These are phyloP conservation scores for Exocentrus adspersus DNA, from an alignment of 2,888 invertebrate species.

Conservation along the genomic window DNA sequence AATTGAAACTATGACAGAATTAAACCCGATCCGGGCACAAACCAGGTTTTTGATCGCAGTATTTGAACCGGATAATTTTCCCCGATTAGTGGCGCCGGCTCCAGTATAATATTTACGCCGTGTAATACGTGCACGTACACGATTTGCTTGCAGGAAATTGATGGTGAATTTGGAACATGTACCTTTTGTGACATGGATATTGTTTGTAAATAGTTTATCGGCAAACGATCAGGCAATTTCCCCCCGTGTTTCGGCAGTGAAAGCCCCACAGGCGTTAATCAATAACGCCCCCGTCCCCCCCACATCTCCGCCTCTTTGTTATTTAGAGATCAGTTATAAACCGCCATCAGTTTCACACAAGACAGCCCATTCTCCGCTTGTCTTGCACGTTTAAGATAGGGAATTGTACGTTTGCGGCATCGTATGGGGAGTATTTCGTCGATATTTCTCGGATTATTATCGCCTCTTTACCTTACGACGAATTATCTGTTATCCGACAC, in stretches of 20 bases:
- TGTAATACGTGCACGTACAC: constrained; percentile 17
- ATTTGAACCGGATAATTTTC: neutral
- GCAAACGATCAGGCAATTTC: constrained; percentile 48
- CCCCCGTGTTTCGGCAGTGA: constrained; percentile 39
- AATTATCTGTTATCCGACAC: neutral
- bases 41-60: no score
- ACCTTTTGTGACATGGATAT: constrained; percentile 42
- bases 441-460: neutral
- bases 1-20: no score
- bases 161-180: constrained; percentile 24
- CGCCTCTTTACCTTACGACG: neutral
- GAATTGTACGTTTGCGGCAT: neutral
- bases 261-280: constrained; percentile 43
- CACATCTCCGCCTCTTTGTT: constrained; percentile 24
- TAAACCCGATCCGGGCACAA: no score
- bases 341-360: constrained; percentile 17
- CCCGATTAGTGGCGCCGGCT: constrained; percentile 2
- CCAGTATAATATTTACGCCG: constrained; percentile 15
- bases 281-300: constrained; percentile 32
- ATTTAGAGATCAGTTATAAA: constrained; percentile 26
- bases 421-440: neutral
- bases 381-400: neutral
- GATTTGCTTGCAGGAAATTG: constrained; percentile 29
- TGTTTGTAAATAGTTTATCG: constrained; percentile 51
- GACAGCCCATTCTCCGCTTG: constrained; percentile 2